Percentiles rank a stretch among this genome's conserved stretches.
Evolutionary conservation across 2,888 invertebrate genomes (phyloP).

Genomic region (Agrochola lychnidis): DNA sequence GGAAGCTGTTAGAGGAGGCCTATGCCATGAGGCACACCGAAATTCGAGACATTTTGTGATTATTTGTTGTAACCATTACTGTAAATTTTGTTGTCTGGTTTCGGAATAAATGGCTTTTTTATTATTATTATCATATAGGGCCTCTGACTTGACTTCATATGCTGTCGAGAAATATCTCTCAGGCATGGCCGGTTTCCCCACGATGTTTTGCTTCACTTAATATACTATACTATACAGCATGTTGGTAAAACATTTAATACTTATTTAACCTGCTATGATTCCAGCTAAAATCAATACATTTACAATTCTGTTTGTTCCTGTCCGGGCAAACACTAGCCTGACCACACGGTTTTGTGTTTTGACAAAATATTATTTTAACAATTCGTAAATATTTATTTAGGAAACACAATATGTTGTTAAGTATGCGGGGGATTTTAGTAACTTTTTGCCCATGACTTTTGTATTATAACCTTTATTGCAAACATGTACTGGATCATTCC

Average conservation of each 20-base stretch:
- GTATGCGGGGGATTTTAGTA: not conserved
- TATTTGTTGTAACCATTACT: too few relatives aligned
- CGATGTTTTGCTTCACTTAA: too few relatives aligned
- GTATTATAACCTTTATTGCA: not conserved
- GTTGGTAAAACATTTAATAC: not conserved
- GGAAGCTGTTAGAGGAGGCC: too few relatives aligned
- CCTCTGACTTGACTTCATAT: too few relatives aligned
- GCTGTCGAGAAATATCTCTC: too few relatives aligned
- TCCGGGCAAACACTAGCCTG: conserved; percentile 17
- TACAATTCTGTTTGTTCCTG: conserved; percentile 39
- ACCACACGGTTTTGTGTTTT: conserved; percentile 17
- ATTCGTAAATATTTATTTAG: conserved; percentile 33
- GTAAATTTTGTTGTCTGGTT: too few relatives aligned
- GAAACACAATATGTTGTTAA: not conserved
- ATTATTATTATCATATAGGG: too few relatives aligned
- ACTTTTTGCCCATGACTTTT: conserved; percentile 13
- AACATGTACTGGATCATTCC: not conserved
- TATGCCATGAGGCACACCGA: too few relatives aligned
- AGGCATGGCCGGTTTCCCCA: too few relatives aligned
- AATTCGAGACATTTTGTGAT: too few relatives aligned
- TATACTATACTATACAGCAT: not conserved
- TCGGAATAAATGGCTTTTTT: too few relatives aligned
- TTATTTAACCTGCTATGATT: conserved; percentile 9
- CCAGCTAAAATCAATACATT: conserved; percentile 37
- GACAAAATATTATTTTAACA: conserved; percentile 34